Percentiles rank a stretch among this genome's conserved stretches.
phyloP scores from a whole-genome alignment of 2,888 invertebrate genomes.

The Camptogramma bilineatum region DNA sequence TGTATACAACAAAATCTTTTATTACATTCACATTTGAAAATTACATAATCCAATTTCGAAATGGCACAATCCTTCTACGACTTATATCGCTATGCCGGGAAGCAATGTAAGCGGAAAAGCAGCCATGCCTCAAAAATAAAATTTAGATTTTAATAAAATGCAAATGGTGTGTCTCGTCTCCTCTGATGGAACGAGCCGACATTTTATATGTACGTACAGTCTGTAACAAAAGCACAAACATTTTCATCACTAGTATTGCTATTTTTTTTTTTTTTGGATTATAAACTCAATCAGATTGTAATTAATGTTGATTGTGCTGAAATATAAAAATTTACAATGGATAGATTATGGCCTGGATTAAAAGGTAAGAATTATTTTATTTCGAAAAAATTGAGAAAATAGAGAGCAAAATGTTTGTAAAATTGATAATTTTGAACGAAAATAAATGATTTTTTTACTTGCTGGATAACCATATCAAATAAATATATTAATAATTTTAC shows the following conservation, averaged over 20 bases:
- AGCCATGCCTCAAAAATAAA: constrained; percentile 67
- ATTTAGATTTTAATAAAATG: constrained; percentile 83
- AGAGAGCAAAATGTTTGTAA: too few relatives aligned
- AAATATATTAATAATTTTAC: too few relatives aligned
- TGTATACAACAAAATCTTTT: not conserved
- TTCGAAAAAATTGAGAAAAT: too few relatives aligned
- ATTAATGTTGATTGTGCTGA: too few relatives aligned
- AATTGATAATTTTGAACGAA: too few relatives aligned
- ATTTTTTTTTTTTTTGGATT: not conserved
- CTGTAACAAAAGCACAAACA: constrained; percentile 7
- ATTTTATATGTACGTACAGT: constrained; percentile 36
- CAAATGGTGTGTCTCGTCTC: constrained; percentile 70
- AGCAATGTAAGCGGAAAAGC: constrained; percentile 46
- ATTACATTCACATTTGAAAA: not conserved
- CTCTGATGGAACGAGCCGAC: constrained; percentile 55
- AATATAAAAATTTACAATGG: too few relatives aligned
- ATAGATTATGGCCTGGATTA: too few relatives aligned
- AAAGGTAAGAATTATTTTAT: too few relatives aligned
- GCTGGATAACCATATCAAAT: too few relatives aligned
- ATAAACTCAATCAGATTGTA: too few relatives aligned
- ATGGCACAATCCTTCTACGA: constrained; percentile 13
- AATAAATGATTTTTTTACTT: too few relatives aligned
- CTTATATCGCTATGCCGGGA: constrained; percentile 31
- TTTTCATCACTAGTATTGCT: not conserved
- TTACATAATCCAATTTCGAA: constrained; percentile 7